phyloP scores from a whole-genome alignment of 2,797 vertebrate genomes.

The Melanotaenia trifasciata region DNA sequence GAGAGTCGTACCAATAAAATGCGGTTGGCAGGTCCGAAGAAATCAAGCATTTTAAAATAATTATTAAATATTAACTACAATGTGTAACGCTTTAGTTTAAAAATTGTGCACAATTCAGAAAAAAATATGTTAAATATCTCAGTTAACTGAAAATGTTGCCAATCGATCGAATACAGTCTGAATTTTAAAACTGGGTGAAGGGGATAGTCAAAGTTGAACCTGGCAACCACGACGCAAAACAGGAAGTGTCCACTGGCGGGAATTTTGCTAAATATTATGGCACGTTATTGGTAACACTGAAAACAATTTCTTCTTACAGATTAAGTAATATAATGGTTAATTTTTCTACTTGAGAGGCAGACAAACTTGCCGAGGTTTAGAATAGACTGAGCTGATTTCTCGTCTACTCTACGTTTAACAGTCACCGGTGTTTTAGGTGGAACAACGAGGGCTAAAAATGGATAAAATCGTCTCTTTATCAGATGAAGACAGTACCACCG shows the following conservation, averaged over 20 bases:
- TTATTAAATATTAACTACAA: neutral
- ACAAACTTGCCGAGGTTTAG: neutral
- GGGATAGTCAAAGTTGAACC: conserved; percentile 3
- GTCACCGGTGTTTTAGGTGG: neutral
- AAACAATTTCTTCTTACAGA: neutral
- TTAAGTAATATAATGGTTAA: neutral
- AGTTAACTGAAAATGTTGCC: neutral
- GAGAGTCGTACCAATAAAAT: neutral
- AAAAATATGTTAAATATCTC: too few relatives aligned
- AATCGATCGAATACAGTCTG: neutral
- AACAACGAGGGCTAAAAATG: conserved; percentile 60
- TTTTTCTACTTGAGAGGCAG: neutral
- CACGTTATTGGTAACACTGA: neutral
- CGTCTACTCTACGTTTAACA: neutral
- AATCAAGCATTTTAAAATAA: neutral
- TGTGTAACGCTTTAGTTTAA: neutral
- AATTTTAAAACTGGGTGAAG: neutral
- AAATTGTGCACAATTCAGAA: too few relatives aligned
- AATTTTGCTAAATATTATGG: conserved; percentile 42
- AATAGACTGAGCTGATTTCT: neutral
- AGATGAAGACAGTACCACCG: conserved; percentile 62
- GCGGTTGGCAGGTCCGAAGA: conserved; percentile 7
- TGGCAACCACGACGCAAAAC: conserved; percentile 66
- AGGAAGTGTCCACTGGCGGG: conserved; percentile 70
- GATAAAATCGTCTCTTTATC: conserved; percentile 79